Evolutionary conservation across 2,113 vertebrate species (phyloP).

Genomic region (Nerophis lumbriciformis): DNA sequence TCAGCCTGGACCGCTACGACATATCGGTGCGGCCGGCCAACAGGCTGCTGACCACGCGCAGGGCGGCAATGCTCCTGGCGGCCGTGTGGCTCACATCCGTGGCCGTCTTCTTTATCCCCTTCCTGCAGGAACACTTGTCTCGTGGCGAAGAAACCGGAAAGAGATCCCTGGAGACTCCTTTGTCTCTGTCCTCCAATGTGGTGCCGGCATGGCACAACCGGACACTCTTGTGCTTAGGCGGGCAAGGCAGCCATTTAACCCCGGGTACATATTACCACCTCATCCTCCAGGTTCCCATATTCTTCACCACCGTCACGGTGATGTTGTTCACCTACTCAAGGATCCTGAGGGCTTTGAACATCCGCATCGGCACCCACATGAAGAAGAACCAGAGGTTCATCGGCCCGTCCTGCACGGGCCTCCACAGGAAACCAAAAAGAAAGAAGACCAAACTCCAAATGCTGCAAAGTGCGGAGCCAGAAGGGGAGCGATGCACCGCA

Average conservation of each 20-base stretch:
- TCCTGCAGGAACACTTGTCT: constrained; percentile 72
- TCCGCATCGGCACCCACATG: constrained; percentile 75
- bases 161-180: constrained; percentile 10
- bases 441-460: constrained; percentile 31
- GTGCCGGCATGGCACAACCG: constrained; percentile 61
- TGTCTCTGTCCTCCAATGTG: constrained; percentile 17
- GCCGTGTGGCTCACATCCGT: constrained; percentile 73
- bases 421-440: constrained; percentile 42
- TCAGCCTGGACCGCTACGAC: constrained; percentile 76
- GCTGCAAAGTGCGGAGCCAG: constrained; percentile 31
- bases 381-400: constrained; percentile 61
- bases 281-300: constrained; percentile 77
- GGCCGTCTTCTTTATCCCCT: constrained; percentile 75
- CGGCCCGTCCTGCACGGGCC: constrained; percentile 43
- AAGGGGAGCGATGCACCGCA: constrained; percentile 43
- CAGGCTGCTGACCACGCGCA: constrained; percentile 69
- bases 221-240: constrained; percentile 71
- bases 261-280: constrained; percentile 69
- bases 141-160: constrained; percentile 30
- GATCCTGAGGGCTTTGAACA: constrained; percentile 78
- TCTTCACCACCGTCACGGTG: constrained; percentile 70
- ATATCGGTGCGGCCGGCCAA: constrained; percentile 76
- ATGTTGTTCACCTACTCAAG: constrained; percentile 77
- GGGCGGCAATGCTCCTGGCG: constrained; percentile 65
- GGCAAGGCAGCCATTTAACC: constrained; percentile 54